These are phyloP conservation scores for Molossus alvarezi DNA, from an alignment of 2,797 vertebrate genomes.

Conservation along the genomic window DNA sequence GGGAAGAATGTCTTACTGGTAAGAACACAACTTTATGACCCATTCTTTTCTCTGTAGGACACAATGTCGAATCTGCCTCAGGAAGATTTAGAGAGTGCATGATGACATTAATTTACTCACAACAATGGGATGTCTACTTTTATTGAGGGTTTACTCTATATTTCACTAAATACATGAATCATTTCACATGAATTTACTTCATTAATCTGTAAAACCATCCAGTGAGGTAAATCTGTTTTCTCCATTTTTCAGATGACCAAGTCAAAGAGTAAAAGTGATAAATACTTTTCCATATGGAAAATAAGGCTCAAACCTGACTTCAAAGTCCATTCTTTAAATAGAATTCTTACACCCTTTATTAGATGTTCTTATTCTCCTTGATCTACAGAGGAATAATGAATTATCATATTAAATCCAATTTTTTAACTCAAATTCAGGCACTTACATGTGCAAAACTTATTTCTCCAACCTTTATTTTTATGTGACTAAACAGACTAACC, in stretches of 20 bases:
- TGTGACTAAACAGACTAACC: neutral
- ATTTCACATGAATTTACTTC: neutral
- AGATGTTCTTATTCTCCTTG: neutral
- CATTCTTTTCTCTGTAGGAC: constrained; percentile 50
- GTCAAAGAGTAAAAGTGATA: neutral
- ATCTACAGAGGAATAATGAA: neutral
- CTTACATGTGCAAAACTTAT: neutral
- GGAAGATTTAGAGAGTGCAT: neutral
- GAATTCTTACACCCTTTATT: neutral
- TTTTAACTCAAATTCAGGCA: neutral
- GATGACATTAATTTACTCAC: neutral
- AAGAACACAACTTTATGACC: constrained; percentile 77
- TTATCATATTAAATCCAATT: neutral
- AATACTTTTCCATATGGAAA: neutral
- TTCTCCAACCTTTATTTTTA: neutral
- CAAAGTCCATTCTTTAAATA: neutral
- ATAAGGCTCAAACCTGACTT: neutral
- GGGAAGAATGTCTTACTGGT: constrained; percentile 81
- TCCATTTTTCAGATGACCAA: neutral
- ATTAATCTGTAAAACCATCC: constrained; percentile 60
- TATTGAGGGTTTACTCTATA: neutral
- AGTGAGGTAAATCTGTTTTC: neutral
- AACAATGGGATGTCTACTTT: neutral
- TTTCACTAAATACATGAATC: neutral
- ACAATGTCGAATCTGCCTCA: neutral